phyloP scores from a whole-genome alignment of 2,113 vertebrate species.

The Argyrosomus japonicus region DNA sequence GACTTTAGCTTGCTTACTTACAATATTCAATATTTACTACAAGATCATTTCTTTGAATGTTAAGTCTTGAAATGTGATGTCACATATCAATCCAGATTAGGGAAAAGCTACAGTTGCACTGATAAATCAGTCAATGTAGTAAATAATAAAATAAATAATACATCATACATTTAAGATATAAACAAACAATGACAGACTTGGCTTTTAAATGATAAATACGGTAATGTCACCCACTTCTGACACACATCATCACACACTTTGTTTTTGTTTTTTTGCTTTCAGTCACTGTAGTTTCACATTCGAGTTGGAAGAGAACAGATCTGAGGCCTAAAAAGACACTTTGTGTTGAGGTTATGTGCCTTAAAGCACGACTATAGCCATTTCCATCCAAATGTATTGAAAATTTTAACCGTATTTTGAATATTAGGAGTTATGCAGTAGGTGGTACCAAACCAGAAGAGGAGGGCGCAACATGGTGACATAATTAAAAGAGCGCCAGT shows the following conservation, averaged over 20 bases:
- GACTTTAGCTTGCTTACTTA: conserved; percentile 40
- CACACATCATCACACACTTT: background rate
- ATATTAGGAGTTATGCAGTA: no score
- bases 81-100: background rate
- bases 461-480: no score
- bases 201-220: conserved; percentile 9
- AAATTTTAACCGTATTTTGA: no score
- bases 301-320: background rate
- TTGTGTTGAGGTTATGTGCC: background rate
- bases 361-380: background rate
- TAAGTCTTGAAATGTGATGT: conserved; percentile 1
- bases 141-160: conserved; percentile 3
- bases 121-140: background rate
- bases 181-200: background rate
- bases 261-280: conserved; percentile 4
- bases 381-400: no score
- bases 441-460: no score
- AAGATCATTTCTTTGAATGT: background rate
- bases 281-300: conserved; percentile 4
- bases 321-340: background rate
- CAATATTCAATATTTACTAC: conserved; percentile 47
- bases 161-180: background rate
- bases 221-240: background rate
- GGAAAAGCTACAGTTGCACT: conserved; percentile 2
- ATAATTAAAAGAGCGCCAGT: no score